Percentiles rank a stretch among this genome's conserved stretches.
Evolutionary conservation across 2,113 vertebrate genomes (phyloP).

Genomic region (Antechinus flavipes): DNA sequence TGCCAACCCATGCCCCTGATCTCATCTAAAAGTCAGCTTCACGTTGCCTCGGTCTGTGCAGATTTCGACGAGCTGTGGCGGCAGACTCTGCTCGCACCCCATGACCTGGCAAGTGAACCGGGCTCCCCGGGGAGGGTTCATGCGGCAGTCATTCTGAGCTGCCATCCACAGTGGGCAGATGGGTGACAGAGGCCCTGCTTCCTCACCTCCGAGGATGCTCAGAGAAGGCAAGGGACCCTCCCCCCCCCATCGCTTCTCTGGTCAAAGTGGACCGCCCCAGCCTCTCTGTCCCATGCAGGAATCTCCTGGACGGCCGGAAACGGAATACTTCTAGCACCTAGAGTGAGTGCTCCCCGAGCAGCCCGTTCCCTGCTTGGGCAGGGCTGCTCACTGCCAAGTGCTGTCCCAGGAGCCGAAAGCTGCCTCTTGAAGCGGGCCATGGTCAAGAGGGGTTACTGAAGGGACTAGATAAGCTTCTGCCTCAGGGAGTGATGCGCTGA

Average conservation of each 20-base stretch:
- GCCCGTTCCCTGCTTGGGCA: too few relatives aligned
- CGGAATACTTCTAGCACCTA: neutral
- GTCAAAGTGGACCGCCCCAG: neutral
- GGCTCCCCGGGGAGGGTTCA: conserved; percentile 10
- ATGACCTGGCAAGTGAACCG: conserved; percentile 10
- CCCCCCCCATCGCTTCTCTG: conserved; percentile 9
- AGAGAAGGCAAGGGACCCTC: neutral
- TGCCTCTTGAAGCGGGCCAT: too few relatives aligned
- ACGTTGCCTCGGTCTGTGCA: conserved; percentile 7
- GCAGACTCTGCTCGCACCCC: conserved; percentile 22
- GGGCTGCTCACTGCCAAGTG: too few relatives aligned
- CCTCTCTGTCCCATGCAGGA: conserved; percentile 29
- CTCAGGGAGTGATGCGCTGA: too few relatives aligned
- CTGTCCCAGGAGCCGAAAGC: too few relatives aligned
- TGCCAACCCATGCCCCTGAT: too few relatives aligned
- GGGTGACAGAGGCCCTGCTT: conserved; percentile 14
- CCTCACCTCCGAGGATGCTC: conserved; percentile 35
- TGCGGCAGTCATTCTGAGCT: conserved; percentile 37
- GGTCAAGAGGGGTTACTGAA: too few relatives aligned
- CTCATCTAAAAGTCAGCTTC: too few relatives aligned
- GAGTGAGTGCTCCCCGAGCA: too few relatives aligned
- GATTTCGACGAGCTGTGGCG: neutral
- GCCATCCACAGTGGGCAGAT: conserved; percentile 33
- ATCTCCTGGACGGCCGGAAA: conserved; percentile 16
- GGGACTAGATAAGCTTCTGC: too few relatives aligned